These are phyloP conservation scores for Anguilla marmorata DNA, from an alignment of 2,797 vertebrate genomes.

Conservation along the genomic window DNA sequence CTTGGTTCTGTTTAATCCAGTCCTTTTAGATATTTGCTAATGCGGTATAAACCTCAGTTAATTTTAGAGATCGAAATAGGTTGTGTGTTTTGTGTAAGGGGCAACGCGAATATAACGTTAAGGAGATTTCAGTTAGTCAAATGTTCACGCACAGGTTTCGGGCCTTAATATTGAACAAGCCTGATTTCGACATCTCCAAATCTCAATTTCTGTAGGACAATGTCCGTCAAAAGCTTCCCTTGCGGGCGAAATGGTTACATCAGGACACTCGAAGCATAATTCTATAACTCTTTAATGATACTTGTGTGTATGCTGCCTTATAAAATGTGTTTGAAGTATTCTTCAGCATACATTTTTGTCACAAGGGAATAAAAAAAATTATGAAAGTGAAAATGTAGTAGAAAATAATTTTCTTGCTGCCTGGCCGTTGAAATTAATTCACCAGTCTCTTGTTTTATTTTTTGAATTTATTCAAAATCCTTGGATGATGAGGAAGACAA, in stretches of 20 bases:
- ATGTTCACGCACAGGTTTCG: not conserved
- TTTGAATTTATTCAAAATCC: not conserved
- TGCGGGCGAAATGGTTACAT: too few relatives aligned
- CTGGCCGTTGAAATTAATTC: not conserved
- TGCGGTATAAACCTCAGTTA: not conserved
- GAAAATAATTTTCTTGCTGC: too few relatives aligned
- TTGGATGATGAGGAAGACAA: not conserved
- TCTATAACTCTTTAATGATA: too few relatives aligned
- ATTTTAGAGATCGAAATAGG: not conserved
- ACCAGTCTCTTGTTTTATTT: not conserved
- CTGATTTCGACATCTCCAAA: not conserved
- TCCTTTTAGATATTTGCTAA: not conserved
- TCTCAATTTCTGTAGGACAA: not conserved
- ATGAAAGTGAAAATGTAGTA: too few relatives aligned
- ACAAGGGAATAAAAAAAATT: too few relatives aligned
- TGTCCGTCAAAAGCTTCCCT: not conserved
- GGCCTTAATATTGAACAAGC: not conserved
- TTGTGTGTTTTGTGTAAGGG: not conserved
- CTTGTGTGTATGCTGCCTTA: too few relatives aligned
- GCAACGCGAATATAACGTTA: not conserved
- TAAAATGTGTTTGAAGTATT: too few relatives aligned
- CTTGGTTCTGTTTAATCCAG: not conserved
- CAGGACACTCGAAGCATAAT: too few relatives aligned
- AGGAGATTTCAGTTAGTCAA: not conserved
- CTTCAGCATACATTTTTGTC: too few relatives aligned